phyloP scores from a whole-genome alignment of 2,888 invertebrate species.

The Gonocerus acuteangulatus region DNA sequence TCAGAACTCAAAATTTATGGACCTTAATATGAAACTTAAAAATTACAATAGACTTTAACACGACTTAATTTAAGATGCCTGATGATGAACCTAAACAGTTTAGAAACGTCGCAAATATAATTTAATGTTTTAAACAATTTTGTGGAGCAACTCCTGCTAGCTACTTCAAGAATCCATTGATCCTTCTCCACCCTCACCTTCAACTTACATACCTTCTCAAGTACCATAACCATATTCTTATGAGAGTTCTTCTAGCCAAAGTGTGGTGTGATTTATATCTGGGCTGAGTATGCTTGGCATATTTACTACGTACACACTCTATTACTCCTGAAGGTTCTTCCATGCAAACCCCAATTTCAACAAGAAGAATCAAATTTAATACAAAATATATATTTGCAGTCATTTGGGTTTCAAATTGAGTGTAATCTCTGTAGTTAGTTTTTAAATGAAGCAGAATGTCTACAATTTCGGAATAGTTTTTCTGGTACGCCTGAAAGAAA shows the following conservation, averaged over 20 bases:
- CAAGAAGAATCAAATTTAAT: neutral
- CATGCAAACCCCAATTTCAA: neutral
- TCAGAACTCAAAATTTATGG: too few relatives aligned
- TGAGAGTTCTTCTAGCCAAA: neutral
- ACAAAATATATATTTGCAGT: neutral
- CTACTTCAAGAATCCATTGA: too few relatives aligned
- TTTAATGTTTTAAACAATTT: too few relatives aligned
- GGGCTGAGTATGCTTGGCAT: neutral
- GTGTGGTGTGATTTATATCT: neutral
- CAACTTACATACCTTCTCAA: neutral
- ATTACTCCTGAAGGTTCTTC: neutral
- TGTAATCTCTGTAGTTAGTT: neutral
- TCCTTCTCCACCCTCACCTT: too few relatives aligned
- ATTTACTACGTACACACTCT: neutral
- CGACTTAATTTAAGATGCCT: too few relatives aligned
- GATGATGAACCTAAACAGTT: too few relatives aligned
- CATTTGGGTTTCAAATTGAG: neutral
- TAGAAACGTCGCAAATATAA: too few relatives aligned
- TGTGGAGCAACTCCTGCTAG: too few relatives aligned
- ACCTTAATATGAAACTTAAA: too few relatives aligned
- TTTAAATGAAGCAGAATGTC: neutral
- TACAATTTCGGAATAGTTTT: neutral
- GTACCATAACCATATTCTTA: neutral
- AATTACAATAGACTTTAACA: too few relatives aligned
- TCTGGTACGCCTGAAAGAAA: neutral